These are phyloP conservation scores for Pseudotriccus pelzelni DNA, from an alignment of 2,797 vertebrate species.

Conservation along the genomic window DNA sequence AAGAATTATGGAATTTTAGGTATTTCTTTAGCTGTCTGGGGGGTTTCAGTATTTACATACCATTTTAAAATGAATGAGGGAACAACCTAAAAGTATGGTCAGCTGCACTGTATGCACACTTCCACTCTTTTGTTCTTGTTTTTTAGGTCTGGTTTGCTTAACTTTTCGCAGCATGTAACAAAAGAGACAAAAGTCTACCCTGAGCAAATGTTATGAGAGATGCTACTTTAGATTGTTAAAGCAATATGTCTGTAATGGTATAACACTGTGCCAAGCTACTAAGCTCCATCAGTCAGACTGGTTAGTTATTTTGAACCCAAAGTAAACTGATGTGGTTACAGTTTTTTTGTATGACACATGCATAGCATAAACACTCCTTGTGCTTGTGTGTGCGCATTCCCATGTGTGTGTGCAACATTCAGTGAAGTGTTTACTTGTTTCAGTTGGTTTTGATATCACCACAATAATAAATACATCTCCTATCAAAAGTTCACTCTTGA, in stretches of 20 bases:
- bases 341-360: not conserved
- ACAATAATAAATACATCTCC: not conserved
- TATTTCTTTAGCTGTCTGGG: slow-evolving; percentile 34
- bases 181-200: not conserved
- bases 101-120: not conserved
- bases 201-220: not conserved
- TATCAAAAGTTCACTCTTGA: not conserved
- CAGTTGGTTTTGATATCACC: not conserved
- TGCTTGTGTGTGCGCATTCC: not conserved
- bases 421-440: not conserved
- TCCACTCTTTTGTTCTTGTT: not conserved
- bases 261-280: not conserved
- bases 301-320: not conserved
- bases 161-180: not conserved
- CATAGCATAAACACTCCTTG: not conserved
- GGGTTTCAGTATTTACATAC: slow-evolving; percentile 24
- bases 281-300: not conserved
- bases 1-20: slow-evolving; percentile 54
- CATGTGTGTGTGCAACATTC: not conserved
- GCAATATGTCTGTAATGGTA: not conserved
- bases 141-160: not conserved
- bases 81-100: slow-evolving; percentile 9
- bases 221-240: not conserved
- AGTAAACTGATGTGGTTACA: not conserved
- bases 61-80: slow-evolving; percentile 16